These are phyloP conservation scores for Mamestra configurata DNA, from an alignment of 1,140 invertebrate species.

Conservation along the genomic window DNA sequence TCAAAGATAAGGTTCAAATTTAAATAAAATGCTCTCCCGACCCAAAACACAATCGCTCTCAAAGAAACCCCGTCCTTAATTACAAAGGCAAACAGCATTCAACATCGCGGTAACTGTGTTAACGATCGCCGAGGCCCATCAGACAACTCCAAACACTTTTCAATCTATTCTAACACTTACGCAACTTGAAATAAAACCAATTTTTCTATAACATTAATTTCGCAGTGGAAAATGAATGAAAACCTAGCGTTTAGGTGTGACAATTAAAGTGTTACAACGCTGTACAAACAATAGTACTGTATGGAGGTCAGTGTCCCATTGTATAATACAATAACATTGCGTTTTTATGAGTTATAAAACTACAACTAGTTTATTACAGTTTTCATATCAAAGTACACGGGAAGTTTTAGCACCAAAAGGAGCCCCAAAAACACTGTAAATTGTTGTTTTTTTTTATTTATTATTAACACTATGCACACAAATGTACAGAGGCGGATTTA, in stretches of 20 bases:
- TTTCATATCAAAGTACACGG: background rate
- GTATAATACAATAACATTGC: constrained; percentile 44
- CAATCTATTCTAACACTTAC: constrained; percentile 10
- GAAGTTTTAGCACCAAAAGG: background rate
- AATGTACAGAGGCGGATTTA: too few relatives aligned
- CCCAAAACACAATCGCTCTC: constrained; percentile 25
- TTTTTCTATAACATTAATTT: constrained; percentile 8
- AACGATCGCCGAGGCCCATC: constrained; percentile 39
- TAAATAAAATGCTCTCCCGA: background rate
- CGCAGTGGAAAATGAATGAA: constrained; percentile 39
- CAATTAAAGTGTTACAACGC: constrained; percentile 34
- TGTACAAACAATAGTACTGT: constrained; percentile 38
- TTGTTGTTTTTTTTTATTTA: too few relatives aligned
- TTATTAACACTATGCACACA: too few relatives aligned
- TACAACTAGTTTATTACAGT: background rate
- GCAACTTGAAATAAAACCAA: background rate
- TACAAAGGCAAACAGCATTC: constrained; percentile 46
- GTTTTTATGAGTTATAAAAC: constrained; percentile 37
- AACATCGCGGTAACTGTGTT: constrained; percentile 37
- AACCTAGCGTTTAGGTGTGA: constrained; percentile 26
- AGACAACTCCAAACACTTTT: constrained; percentile 5
- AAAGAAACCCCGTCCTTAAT: constrained; percentile 44
- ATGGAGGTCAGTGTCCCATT: constrained; percentile 46
- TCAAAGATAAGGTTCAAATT: constrained; percentile 1
- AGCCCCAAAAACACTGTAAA: background rate